Conservation (phyloP, 2,113 vertebrate genomes). For the Cyrtonyx montezumae region DNA sequence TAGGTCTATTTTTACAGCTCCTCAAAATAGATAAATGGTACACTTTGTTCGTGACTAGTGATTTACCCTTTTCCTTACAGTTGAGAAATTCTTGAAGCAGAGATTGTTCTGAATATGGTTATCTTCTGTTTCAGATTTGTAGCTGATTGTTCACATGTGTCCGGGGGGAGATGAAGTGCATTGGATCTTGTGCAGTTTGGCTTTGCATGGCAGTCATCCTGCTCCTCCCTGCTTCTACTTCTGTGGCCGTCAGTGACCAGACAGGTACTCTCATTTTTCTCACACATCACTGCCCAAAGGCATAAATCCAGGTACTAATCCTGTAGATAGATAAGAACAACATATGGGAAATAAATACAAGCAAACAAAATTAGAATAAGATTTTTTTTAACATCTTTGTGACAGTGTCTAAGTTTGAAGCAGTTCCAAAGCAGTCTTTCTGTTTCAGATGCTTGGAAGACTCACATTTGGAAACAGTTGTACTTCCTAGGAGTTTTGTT, state of each 20-base stretch:
- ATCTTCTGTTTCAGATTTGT: slow-evolving; percentile 78
- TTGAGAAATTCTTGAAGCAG: neutral
- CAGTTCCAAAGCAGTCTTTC: slow-evolving; percentile 8
- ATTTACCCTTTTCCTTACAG: neutral
- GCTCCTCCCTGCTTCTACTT: slow-evolving; percentile 76
- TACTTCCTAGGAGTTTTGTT: neutral
- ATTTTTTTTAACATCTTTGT: neutral
- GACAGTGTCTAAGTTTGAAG: neutral
- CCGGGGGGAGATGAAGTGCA: slow-evolving; percentile 82
- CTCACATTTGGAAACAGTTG: neutral
- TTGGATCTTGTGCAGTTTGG: slow-evolving; percentile 81
- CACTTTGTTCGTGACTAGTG: neutral
- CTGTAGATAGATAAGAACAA: neutral
- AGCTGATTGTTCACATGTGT: slow-evolving; percentile 77
- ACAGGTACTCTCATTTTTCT: slow-evolving; percentile 80
- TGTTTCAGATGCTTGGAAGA: neutral
- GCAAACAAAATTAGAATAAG: neutral
- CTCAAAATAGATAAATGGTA: neutral
- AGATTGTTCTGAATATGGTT: neutral
- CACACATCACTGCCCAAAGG: neutral
- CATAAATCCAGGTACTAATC: neutral
- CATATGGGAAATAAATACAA: neutral
- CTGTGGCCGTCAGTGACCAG: slow-evolving; percentile 84
- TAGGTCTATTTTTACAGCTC: neutral
- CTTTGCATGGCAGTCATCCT: slow-evolving; percentile 78